Conservation (phyloP, 2,797 vertebrate species). For the Antrozous pallidus region DNA sequence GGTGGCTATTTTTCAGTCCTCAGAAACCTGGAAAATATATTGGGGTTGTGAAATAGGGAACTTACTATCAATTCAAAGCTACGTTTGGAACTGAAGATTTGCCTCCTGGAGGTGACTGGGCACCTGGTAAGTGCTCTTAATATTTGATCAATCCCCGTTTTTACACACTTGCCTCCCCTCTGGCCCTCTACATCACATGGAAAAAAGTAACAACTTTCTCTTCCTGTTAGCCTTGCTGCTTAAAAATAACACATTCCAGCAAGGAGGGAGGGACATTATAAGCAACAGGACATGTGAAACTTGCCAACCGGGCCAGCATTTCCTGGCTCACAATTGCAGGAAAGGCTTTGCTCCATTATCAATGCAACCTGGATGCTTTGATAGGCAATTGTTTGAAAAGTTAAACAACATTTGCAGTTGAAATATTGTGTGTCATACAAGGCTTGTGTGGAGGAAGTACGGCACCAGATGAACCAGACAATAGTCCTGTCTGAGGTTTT, state of each 20-base stretch:
- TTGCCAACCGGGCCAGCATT: slow-evolving; percentile 81
- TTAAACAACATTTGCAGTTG: not conserved
- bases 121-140: not conserved
- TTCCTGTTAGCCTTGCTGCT: slow-evolving; percentile 60
- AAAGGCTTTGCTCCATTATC: slow-evolving; percentile 85
- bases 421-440: not conserved
- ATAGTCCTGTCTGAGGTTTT: slow-evolving; percentile 48
- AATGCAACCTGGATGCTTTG: slow-evolving; percentile 81
- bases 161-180: not conserved
- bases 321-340: slow-evolving; percentile 92
- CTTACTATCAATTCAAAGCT: not conserved
- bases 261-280: slow-evolving; percentile 64
- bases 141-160: not conserved
- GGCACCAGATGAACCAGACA: slow-evolving; percentile 52
- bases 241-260: slow-evolving; percentile 72
- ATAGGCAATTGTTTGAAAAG: slow-evolving; percentile 74
- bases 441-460: slow-evolving; percentile 38
- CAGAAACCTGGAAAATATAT: not conserved
- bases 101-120: not conserved
- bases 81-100: not conserved
- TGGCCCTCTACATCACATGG: not conserved
- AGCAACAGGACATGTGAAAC: slow-evolving; percentile 76
- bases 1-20: not conserved
- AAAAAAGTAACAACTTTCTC: slow-evolving; percentile 69
- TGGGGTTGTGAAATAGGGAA: not conserved